A percentile compares a stretch with the other conserved stretches of the same genome.
These are phyloP conservation scores for Trichonephila clavata DNA, from an alignment of 1,140 invertebrate genomes.

Conservation along the genomic window DNA sequence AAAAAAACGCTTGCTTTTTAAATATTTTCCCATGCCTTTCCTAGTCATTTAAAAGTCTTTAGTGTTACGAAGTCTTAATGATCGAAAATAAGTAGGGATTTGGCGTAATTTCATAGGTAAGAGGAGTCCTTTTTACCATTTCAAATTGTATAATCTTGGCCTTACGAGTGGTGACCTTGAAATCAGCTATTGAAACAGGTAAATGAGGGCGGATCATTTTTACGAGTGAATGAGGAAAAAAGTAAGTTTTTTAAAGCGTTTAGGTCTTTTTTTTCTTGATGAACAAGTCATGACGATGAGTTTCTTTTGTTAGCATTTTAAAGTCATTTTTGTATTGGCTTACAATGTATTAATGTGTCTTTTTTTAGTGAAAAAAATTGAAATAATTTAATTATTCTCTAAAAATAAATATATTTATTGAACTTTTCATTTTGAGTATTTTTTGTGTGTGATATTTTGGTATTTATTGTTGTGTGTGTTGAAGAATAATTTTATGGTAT, in stretches of 20 bases:
- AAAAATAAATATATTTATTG: no score
- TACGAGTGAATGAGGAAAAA: neutral
- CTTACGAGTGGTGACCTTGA: constrained; percentile 10
- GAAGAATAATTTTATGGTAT: neutral
- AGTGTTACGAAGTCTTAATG: neutral
- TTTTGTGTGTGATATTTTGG: no score
- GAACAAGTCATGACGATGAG: neutral
- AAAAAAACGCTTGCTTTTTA: neutral
- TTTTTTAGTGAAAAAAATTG: no score
- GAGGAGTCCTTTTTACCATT: neutral
- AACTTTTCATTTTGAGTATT: no score
- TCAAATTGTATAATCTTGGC: constrained; percentile 9
- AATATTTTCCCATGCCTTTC: neutral
- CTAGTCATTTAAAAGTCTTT: constrained; percentile 14
- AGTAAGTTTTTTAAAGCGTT: neutral
- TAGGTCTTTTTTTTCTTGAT: neutral
- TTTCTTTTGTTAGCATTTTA: neutral
- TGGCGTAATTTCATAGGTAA: neutral
- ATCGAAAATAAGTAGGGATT: neutral
- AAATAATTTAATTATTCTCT: no score
- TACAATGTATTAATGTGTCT: no score
- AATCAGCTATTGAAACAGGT: neutral
- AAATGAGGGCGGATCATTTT: constrained; percentile 1
- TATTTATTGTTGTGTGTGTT: no score
- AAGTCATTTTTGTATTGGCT: neutral